Percentiles rank a stretch among this genome's conserved stretches.
phyloP scores from a whole-genome alignment of 2,888 invertebrate genomes.

The Candidula unifasciata region DNA sequence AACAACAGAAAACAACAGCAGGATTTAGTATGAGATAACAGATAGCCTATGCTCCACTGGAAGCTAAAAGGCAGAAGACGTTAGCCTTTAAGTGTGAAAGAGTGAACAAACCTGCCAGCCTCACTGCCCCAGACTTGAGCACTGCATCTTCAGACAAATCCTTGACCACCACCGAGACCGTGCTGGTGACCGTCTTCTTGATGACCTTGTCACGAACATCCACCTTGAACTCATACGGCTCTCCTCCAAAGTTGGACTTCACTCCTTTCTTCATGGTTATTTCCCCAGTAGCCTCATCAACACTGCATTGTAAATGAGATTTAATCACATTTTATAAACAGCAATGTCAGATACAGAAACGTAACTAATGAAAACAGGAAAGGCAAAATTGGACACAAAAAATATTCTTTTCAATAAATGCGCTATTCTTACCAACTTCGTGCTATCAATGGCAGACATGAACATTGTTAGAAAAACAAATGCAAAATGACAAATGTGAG shows the following conservation, averaged over 20 bases:
- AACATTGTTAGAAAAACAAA: too few relatives aligned
- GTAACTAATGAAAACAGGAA: too few relatives aligned
- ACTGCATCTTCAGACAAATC: constrained; percentile 97
- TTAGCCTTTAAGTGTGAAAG: too few relatives aligned
- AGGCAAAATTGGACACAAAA: too few relatives aligned
- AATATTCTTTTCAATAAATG: too few relatives aligned
- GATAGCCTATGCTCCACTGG: too few relatives aligned
- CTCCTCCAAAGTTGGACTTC: constrained; percentile 82
- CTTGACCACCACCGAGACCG: constrained; percentile 94
- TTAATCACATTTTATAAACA: not conserved
- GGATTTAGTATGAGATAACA: too few relatives aligned
- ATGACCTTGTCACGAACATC: constrained; percentile 85
- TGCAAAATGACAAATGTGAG: too few relatives aligned
- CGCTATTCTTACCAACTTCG: too few relatives aligned
- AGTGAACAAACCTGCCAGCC: constrained; percentile 81
- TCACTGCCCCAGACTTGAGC: constrained; percentile 94
- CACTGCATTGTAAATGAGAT: constrained; percentile 78
- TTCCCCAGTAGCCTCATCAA: constrained; percentile 95
- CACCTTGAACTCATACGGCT: constrained; percentile 85
- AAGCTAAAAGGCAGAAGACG: too few relatives aligned
- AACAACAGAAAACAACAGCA: too few relatives aligned
- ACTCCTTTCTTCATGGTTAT: constrained; percentile 96
- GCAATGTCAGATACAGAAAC: not conserved
- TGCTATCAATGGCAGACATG: too few relatives aligned
- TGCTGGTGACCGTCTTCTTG: constrained; percentile 93